Evolutionary conservation across 2,888 invertebrate species (phyloP), one percentile per base, ranked within the genome.

Genomic region (Epicampocera succincta): DNA sequence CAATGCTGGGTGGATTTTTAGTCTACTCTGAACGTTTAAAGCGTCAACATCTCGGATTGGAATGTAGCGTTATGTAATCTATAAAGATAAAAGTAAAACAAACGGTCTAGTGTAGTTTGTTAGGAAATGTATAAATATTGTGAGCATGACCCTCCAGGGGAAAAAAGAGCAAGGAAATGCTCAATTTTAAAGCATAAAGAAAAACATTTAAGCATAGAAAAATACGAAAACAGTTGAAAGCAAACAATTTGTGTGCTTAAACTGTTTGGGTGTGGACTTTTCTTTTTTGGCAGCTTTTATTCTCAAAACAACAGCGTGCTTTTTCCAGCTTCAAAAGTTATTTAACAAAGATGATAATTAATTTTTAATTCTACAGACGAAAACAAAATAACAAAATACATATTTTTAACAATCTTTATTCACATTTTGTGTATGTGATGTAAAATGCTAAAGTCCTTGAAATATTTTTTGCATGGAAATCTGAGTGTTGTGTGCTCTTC

Each of bases 191-290:
- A 80, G 40, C 48, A 42, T 48, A 61, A 52, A 74, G 25, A 44
- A 60, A 61, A 69, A 33, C 17, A 33, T 44, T n/a, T 15, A n/a
- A n/a, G 15, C n/a, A 44, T 25, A 21, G 29, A 61, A 44, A 44
- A 44, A 46, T 25, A 50, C 5, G 19, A 63, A 48, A 66, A 52
- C 25, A 60, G 15, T 25, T 15, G 19, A 72, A 40, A 66, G 29
- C 33, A 42, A 61, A 61, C 48, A 56, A 66, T 71, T 50, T 71
- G 38, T 71, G 44, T 77, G 63, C 63, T 73, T 38, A 17, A 77
- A 77, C 44, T 73, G 77, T 81, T 78, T 82, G 82, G 82, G 82
- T 82, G 82, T 82, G 82, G 82, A 82, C 82, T 71, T 74, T 68
- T 44, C 52, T 42, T 60, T 61, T 60, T 61, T 11, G 73, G 56